phyloP scores from a whole-genome alignment of 2,797 vertebrate species.

The Aldrovandia affinis region DNA sequence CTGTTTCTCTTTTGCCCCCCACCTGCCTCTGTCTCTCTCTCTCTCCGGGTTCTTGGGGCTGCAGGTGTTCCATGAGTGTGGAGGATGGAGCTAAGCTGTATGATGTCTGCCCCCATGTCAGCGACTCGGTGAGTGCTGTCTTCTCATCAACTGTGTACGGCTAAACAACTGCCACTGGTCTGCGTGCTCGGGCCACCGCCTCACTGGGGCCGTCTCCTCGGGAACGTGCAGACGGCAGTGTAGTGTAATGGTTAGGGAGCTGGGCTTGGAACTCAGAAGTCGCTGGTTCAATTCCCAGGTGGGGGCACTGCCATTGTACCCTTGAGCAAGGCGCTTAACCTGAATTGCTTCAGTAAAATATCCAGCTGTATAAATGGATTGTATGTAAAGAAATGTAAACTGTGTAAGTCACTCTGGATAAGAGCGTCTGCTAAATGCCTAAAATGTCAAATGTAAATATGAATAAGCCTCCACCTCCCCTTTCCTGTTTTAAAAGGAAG shows the following conservation, averaged over 20 bases:
- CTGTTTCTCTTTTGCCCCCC: not conserved
- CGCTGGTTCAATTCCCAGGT: too few relatives aligned
- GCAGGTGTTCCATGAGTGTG: slow-evolving; percentile 96
- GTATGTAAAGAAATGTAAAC: too few relatives aligned
- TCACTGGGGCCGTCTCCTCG: not conserved
- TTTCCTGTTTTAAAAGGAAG: not conserved
- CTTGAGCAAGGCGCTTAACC: too few relatives aligned
- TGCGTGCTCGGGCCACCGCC: not conserved
- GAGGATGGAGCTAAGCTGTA: slow-evolving; percentile 97
- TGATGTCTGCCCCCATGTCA: slow-evolving; percentile 94
- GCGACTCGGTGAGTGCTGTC: slow-evolving; percentile 84
- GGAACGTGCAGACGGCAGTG: too few relatives aligned
- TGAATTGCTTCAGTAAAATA: too few relatives aligned
- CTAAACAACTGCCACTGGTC: not conserved
- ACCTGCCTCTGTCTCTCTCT: slow-evolving; percentile 21
- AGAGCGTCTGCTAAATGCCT: too few relatives aligned
- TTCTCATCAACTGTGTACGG: not conserved
- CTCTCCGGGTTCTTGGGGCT: slow-evolving; percentile 19
- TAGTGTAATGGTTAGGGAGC: too few relatives aligned
- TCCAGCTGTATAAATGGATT: too few relatives aligned
- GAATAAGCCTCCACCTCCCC: not conserved
- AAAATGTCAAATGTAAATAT: too few relatives aligned
- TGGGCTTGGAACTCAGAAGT: too few relatives aligned
- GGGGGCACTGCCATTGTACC: too few relatives aligned
- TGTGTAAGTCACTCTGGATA: too few relatives aligned